These are phyloP conservation scores for Benthosema pterotum DNA, from an alignment of 2,797 vertebrate species.

Conservation along the genomic window DNA sequence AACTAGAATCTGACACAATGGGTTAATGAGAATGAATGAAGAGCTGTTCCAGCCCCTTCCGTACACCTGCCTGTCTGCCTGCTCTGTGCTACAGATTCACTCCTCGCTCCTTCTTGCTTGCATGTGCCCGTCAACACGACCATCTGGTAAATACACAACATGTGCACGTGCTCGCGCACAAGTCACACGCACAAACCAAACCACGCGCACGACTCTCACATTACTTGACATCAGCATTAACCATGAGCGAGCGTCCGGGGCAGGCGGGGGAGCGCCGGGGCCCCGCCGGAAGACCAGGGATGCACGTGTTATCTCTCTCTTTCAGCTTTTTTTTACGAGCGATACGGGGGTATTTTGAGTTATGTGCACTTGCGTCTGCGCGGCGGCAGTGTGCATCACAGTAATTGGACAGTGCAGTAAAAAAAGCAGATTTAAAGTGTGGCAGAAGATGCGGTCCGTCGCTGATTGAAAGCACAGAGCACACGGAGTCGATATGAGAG, in stretches of 20 bases:
- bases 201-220: neutral
- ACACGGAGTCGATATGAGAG: constrained; percentile 42
- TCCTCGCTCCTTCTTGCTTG: constrained; percentile 29
- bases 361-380: constrained; percentile 40
- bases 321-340: constrained; percentile 59
- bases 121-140: constrained; percentile 48
- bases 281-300: constrained; percentile 23
- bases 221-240: neutral
- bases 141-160: constrained; percentile 19
- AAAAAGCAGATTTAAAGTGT: constrained; percentile 61
- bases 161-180: neutral
- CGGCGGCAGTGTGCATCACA: constrained; percentile 41
- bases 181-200: constrained; percentile 16
- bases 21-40: constrained; percentile 68
- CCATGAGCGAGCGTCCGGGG: neutral
- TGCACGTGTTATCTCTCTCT: constrained; percentile 14
- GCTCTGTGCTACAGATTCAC: constrained; percentile 10
- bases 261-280: neutral
- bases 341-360: constrained; percentile 39
- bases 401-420: constrained; percentile 65
- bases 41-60: constrained; percentile 39
- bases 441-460: constrained; percentile 28
- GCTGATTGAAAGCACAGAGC: constrained; percentile 53
- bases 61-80: constrained; percentile 35
- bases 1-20: too few species aligned